Base-by-base conservation (phyloP, 2,888 invertebrate species). In the Phlogophora meticulosa region DNA sequence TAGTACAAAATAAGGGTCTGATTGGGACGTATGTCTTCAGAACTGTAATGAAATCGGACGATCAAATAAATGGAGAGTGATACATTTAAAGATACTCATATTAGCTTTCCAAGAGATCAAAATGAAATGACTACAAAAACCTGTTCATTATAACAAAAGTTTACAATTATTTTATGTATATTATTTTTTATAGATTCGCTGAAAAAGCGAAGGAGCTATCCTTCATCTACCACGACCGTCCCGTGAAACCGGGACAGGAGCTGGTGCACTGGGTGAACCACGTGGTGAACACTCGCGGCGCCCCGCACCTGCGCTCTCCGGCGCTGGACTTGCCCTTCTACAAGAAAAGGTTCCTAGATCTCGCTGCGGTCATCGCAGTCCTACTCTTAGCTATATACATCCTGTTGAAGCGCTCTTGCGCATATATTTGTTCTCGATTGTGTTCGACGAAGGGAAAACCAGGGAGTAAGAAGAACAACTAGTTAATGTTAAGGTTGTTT, bases 241-340 rank as follows among this genome's bases (percentile, higher is more conserved):
- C 28, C 28, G 28, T 28, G 28, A 28, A 28, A 5, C 28, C 28
- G 5, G 28, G 28, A 28, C 28, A 28, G 28, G 28, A 96, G 10
- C 96, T 97, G 36, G 90, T 96, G 52, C 97, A 96, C 91, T 97
- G 97, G 97, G 95, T 96, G 45, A 96, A 97, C 85, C 96, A 97
- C 87, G 96, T 96, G 11, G 95, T 94, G 4, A 90, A 93, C 58
- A 96, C 96, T 1, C 89, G 93, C 34, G 96, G 96, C 0, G 96
- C 96, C 2, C 93, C 92, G 7, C 91, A 96, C 81, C 82, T 93
- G 9, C 82, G 84, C 24, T 85, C 85, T 1, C 81, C 80, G 9
- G 85, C 80, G 28, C 28, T 28, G 4, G 28, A 28, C 28, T 28
- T 28, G 28, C 28, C 28, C 9, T 63, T 74, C 46, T 85, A 86